phyloP scores from a whole-genome alignment of 2,797 vertebrate genomes.

The Anguilla pacifica region DNA sequence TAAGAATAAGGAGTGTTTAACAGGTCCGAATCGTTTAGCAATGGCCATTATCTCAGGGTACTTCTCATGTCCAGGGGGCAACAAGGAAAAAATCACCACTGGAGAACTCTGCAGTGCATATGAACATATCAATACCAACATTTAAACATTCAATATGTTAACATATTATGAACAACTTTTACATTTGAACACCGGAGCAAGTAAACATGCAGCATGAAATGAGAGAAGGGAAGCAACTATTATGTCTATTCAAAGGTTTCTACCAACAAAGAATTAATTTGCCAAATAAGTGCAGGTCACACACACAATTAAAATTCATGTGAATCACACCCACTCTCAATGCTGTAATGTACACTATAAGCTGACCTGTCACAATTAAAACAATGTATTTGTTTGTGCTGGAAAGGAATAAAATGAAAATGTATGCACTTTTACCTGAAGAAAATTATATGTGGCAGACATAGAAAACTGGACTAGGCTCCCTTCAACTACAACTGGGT shows the following conservation, averaged over 20 bases:
- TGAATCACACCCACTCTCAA: background rate
- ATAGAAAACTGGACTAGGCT: slow-evolving; percentile 57
- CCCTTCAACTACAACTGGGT: slow-evolving; percentile 54
- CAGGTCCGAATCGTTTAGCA: slow-evolving; percentile 65
- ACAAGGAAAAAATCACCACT: slow-evolving; percentile 66
- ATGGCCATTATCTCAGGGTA: slow-evolving; percentile 59
- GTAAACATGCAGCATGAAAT: background rate
- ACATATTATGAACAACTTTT: background rate
- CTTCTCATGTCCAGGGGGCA: slow-evolving; percentile 57
- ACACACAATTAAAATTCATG: background rate
- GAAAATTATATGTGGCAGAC: slow-evolving; percentile 64
- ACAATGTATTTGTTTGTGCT: background rate
- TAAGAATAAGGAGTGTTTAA: slow-evolving; percentile 65
- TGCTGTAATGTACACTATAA: background rate
- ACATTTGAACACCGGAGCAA: slow-evolving; percentile 2
- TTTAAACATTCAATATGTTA: background rate
- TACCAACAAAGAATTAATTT: background rate
- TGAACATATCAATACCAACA: background rate
- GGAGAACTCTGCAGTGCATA: slow-evolving; percentile 54
- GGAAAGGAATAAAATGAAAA: background rate
- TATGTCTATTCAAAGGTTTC: background rate
- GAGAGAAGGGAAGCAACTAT: background rate
- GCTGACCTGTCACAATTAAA: background rate
- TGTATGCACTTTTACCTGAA: slow-evolving; percentile 56
- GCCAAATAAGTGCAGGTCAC: background rate